Evolutionary conservation across 2,797 vertebrate species (phyloP).

Genomic region (Adrianichthys oophorus): DNA sequence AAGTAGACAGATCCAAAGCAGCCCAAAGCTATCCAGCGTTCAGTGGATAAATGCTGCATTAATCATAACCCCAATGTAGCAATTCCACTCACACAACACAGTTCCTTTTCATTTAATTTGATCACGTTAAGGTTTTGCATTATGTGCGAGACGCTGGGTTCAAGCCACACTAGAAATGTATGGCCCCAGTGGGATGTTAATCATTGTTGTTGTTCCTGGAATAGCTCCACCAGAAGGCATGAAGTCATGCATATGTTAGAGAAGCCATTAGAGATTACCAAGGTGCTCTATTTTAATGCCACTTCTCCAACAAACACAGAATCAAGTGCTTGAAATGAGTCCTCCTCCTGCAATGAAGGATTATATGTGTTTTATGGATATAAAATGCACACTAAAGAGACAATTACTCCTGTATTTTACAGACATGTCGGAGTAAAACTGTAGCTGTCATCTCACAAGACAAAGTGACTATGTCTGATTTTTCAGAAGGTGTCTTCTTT

Average conservation of each 20-base stretch:
- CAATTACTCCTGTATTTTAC: conserved; percentile 29
- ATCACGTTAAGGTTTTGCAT: conserved; percentile 50
- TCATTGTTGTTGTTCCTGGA: conserved; percentile 72
- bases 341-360: conserved; percentile 40
- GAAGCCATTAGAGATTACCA: conserved; percentile 72
- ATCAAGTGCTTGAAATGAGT: conserved; percentile 41
- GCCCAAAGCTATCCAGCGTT: conserved; percentile 27
- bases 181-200: conserved; percentile 62
- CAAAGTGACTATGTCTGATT: background rate
- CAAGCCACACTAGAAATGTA: conserved; percentile 63
- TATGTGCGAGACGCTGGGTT: conserved; percentile 46
- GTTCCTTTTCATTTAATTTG: conserved; percentile 45
- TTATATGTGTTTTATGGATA: conserved; percentile 47
- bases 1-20: conserved; percentile 30
- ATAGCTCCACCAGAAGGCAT: conserved; percentile 75
- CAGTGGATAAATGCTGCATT: conserved; percentile 30
- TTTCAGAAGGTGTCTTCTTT: background rate
- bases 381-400: conserved; percentile 32
- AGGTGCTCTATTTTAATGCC: conserved; percentile 67
- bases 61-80: conserved; percentile 25
- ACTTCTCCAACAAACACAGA: conserved; percentile 44
- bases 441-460: conserved; percentile 7
- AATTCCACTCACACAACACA: conserved; percentile 18
- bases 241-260: conserved; percentile 75
- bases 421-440: conserved; percentile 16